A percentile compares a stretch with the other conserved stretches of the same genome.
Conservation (phyloP, 2,797 vertebrate species). For the Takifugu rubripes region DNA sequence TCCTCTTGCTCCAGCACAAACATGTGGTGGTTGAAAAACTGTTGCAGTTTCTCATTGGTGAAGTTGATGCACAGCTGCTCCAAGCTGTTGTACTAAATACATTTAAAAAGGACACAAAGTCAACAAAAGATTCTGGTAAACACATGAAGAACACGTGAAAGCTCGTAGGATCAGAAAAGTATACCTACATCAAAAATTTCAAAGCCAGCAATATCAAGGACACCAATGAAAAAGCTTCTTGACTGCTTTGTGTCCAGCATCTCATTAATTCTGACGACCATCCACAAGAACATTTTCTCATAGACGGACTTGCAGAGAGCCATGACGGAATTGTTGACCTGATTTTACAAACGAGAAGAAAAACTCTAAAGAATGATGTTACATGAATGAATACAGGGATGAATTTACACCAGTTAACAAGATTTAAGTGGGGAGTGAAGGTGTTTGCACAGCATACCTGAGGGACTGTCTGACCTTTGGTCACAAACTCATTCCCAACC, state of each 20-base stretch:
- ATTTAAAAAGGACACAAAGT: conserved; percentile 22
- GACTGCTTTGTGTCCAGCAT: conserved; percentile 82
- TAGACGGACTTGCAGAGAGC: conserved; percentile 84
- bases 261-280: conserved; percentile 83
- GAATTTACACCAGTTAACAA: no score
- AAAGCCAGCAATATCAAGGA: conserved; percentile 86
- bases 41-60: conserved; percentile 78
- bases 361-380: background rate
- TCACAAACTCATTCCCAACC: conserved; percentile 83
- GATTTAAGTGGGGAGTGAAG: no score
- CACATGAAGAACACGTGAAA: no score
- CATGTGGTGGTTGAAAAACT: conserved; percentile 79
- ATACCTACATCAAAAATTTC: conserved; percentile 84
- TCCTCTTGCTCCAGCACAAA: conserved; percentile 76
- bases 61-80: conserved; percentile 74
- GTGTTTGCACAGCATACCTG: conserved; percentile 65
- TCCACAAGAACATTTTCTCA: conserved; percentile 86
- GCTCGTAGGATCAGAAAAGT: background rate
- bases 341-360: conserved; percentile 8
- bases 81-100: conserved; percentile 64
- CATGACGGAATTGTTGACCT: conserved; percentile 81
- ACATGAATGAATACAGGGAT: no score
- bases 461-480: conserved; percentile 83
- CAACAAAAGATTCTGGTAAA: conserved; percentile 11
- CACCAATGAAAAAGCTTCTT: conserved; percentile 81